Conservation (phyloP, 1,140 invertebrate species). For the Schlechtendalia chinensis region DNA sequence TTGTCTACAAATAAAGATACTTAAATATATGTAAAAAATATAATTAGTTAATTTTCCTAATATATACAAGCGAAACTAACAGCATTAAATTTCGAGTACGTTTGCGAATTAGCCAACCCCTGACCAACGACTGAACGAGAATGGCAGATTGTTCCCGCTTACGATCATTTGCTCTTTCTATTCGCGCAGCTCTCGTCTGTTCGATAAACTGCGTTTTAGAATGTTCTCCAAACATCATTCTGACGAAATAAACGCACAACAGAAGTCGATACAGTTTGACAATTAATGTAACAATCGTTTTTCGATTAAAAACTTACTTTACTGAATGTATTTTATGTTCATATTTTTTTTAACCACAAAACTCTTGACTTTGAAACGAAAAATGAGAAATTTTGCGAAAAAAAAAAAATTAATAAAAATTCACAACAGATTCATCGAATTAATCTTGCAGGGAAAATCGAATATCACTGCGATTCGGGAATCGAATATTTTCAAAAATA, state of each 20-base stretch:
- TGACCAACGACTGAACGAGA: constrained; percentile 69
- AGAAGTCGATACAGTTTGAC: not conserved
- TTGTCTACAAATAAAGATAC: constrained; percentile 60
- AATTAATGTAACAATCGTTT: not conserved
- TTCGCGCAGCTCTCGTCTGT: constrained; percentile 81
- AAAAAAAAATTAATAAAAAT: no score
- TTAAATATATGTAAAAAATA: constrained; percentile 15
- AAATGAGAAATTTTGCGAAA: no score
- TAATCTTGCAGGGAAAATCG: no score
- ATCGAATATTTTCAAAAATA: not conserved
- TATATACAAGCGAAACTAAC: constrained; percentile 58
- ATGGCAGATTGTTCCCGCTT: constrained; percentile 69
- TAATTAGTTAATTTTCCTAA: constrained; percentile 47
- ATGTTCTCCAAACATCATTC: constrained; percentile 51
- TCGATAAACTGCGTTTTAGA: constrained; percentile 69
- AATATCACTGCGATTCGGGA: no score
- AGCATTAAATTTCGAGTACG: constrained; percentile 63
- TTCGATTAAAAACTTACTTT: constrained; percentile 6
- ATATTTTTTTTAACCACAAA: not conserved
- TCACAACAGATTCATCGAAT: no score
- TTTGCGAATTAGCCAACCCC: constrained; percentile 69
- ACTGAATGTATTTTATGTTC: constrained; percentile 13
- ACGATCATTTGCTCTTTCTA: constrained; percentile 79
- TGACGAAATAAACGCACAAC: not conserved
- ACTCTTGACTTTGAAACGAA: no score